Conservation (phyloP, 2,113 vertebrate genomes). For the Spea bombifrons region DNA sequence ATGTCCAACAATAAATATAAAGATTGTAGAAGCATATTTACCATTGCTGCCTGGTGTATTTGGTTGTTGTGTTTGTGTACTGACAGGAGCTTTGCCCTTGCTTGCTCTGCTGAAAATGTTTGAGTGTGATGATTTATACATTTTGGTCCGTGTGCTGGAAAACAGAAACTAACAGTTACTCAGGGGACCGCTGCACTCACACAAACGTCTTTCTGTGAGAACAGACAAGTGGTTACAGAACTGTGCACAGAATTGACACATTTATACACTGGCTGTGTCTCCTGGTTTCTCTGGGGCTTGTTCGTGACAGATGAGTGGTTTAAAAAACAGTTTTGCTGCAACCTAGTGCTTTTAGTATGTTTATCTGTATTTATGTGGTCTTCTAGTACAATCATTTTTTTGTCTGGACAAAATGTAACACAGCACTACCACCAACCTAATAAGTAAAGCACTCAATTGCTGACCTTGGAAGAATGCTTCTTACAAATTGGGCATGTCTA, state of each 20-base stretch:
- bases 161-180: slow-evolving; percentile 14
- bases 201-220: slow-evolving; percentile 45
- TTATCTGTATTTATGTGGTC: slow-evolving; percentile 17
- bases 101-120: slow-evolving; percentile 17
- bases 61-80: not conserved
- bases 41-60: slow-evolving; percentile 1
- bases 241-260: slow-evolving; percentile 34
- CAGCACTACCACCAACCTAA: too few relatives aligned
- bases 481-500: too few relatives aligned
- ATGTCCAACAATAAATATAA: not conserved
- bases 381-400: not conserved
- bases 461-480: too few relatives aligned
- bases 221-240: slow-evolving; percentile 34
- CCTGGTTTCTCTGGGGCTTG: slow-evolving; percentile 49
- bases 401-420: too few relatives aligned
- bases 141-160: slow-evolving; percentile 14
- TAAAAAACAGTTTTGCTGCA: slow-evolving; percentile 51
- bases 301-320: slow-evolving; percentile 59
- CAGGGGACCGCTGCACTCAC: slow-evolving; percentile 34
- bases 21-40: slow-evolving; percentile 6
- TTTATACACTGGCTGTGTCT: slow-evolving; percentile 53
- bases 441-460: too few relatives aligned
- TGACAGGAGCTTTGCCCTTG: not conserved
- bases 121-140: not conserved
- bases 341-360: slow-evolving; percentile 55